These are phyloP conservation scores for Diabrotica virgifera DNA, from an alignment of 1,140 invertebrate genomes.

Conservation along the genomic window DNA sequence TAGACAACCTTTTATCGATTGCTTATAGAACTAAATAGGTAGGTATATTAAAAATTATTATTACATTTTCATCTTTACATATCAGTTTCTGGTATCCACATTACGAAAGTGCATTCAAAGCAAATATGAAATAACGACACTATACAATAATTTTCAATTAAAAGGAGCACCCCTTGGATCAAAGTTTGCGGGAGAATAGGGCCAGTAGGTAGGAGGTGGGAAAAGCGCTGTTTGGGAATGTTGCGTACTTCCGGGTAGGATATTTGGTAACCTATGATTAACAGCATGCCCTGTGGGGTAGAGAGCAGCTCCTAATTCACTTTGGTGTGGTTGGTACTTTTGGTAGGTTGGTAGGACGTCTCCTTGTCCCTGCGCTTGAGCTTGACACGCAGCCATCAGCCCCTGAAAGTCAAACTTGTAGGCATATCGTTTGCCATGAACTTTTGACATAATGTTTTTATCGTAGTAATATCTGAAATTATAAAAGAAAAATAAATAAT, in stretches of 20 bases:
- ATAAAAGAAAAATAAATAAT: not conserved
- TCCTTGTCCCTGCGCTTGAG: conserved; percentile 50
- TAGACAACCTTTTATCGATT: too few species aligned
- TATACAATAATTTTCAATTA: conserved; percentile 26
- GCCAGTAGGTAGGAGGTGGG: conserved; percentile 48
- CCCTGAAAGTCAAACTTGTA: conserved; percentile 92
- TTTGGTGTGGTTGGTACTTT: conserved; percentile 48
- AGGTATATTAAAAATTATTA: too few species aligned
- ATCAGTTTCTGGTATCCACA: too few species aligned
- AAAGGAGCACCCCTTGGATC: conserved; percentile 47
- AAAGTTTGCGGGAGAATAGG: conserved; percentile 46
- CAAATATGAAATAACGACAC: not conserved
- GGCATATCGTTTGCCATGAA: conserved; percentile 87
- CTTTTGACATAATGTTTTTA: conserved; percentile 96
- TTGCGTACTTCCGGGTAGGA: conserved; percentile 39
- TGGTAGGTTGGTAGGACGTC: conserved; percentile 51
- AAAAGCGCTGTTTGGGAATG: conserved; percentile 42
- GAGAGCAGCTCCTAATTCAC: conserved; percentile 46
- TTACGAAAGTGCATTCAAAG: too few species aligned
- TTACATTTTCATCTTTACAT: too few species aligned
- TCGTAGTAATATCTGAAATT: conserved; percentile 92
- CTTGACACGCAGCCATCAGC: conserved; percentile 79
- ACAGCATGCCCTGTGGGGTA: conserved; percentile 39
- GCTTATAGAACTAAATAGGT: too few species aligned
- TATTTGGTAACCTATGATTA: conserved; percentile 36